Base-by-base conservation (phyloP, 2,888 invertebrate genomes). In the Chloromyia formosa region DNA sequence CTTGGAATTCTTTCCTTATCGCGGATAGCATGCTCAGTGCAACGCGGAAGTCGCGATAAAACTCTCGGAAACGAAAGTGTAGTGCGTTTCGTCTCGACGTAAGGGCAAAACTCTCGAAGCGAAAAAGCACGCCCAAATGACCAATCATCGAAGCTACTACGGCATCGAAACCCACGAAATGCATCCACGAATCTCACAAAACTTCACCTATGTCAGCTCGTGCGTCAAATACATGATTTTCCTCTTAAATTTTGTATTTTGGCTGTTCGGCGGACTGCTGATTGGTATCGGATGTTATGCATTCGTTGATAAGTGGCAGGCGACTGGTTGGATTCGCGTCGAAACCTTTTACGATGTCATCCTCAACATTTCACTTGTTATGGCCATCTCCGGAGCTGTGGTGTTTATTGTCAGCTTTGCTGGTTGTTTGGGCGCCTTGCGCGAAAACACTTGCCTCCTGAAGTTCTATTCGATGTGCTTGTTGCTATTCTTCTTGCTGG, bases 341-440 rank as follows among this genome's bases (percentile, higher is more conserved):
- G 94, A 95, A 81, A 95, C 93, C 69, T 89, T 97, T 12, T 96
- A 96, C 82, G 96, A 97, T 86, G 90, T 96, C 53, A 91, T 94
- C 78, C 87, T 97, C 73, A 96, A 97, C 85, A 92, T 97, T 80
- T 96, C 96, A 23, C 87, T 97, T 75, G 91, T 97, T 73, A 91
- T 97, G 86, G 92, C 96, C n/a, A 89, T 96, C 75, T 91, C 94
- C 75, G 96, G 97, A 1, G 91, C 92, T 42, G 92, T 96, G 7
- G 92, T 97, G n/a, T 97, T 97, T 85, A 89, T 95, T 69, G 95
- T 97, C 73, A 96, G 96, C 84, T 97, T 96, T 84, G 94, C 95
- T 20, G 97, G 97, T 5, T 97, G 96, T 83, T 91, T 97, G 14
- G 97, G 86, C 9, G 86, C 86, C 10, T 77, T 86, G 23, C 86